Evolutionary conservation across 2,888 invertebrate genomes (phyloP).

Genomic region (Melinaea marsaeus): DNA sequence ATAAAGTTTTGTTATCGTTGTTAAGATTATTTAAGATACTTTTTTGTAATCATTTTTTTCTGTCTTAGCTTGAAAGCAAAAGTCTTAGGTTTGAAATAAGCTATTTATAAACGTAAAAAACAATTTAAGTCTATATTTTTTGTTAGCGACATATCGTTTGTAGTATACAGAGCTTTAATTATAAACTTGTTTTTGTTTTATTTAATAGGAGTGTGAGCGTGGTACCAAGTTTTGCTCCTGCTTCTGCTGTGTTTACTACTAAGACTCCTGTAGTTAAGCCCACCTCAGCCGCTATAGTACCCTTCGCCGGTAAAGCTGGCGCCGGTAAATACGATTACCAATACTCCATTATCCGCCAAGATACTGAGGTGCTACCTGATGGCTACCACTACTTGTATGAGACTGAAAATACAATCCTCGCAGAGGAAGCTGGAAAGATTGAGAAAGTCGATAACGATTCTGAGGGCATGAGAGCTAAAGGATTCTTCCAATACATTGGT

Average conservation of each 20-base stretch:
- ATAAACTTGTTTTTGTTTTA: neutral
- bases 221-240: conserved; percentile 1
- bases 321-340: conserved; percentile 57
- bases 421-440: conserved; percentile 64
- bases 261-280: conserved; percentile 22
- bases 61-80: too few relatives aligned
- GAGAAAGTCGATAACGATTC: conserved; percentile 55
- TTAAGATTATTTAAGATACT: too few relatives aligned
- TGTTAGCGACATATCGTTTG: too few relatives aligned
- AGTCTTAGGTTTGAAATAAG: too few relatives aligned
- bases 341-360: conserved; percentile 66
- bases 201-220: neutral
- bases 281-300: conserved; percentile 27
- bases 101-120: too few relatives aligned
- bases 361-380: conserved; percentile 53
- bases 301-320: conserved; percentile 23
- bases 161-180: neutral
- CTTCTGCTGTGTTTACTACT: conserved; percentile 11
- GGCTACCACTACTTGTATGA: conserved; percentile 72
- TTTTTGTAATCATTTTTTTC: too few relatives aligned
- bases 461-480: conserved; percentile 56
- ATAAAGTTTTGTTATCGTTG: too few relatives aligned
- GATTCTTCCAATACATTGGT: conserved; percentile 65
- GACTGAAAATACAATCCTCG: conserved; percentile 71
- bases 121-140: too few relatives aligned